phyloP scores from a whole-genome alignment of 2,113 vertebrate species.

The Eublepharis macularius region DNA sequence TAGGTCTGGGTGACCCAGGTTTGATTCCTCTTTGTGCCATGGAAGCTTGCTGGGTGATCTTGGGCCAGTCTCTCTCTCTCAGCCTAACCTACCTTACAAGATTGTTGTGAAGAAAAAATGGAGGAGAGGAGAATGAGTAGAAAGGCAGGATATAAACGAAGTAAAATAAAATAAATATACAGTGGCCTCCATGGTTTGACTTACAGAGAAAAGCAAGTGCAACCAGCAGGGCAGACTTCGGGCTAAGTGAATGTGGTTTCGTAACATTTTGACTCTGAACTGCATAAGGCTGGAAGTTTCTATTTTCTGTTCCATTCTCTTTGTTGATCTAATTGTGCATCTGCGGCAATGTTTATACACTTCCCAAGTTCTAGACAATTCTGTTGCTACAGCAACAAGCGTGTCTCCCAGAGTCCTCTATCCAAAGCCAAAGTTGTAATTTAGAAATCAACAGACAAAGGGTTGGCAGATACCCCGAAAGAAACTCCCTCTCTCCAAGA shows the following conservation, averaged over 20 bases:
- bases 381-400: conserved; percentile 78
- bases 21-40: too few species aligned
- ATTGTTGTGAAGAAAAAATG: too few species aligned
- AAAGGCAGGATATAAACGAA: too few species aligned
- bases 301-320: conserved; percentile 76
- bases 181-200: background rate
- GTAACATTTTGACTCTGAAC: conserved; percentile 56
- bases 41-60: too few species aligned
- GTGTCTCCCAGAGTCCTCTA: conserved; percentile 59
- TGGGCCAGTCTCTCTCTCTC: too few species aligned
- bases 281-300: conserved; percentile 69
- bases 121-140: too few species aligned
- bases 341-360: conserved; percentile 78
- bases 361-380: conserved; percentile 77
- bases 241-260: background rate
- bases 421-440: conserved; percentile 76
- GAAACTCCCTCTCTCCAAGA: conserved; percentile 48
- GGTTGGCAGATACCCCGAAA: conserved; percentile 62
- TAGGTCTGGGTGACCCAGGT: too few species aligned
- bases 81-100: too few species aligned
- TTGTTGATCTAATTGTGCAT: conserved; percentile 74
- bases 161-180: too few species aligned
- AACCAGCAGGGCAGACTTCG: background rate
- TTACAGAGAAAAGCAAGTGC: background rate
- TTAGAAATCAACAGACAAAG: conserved; percentile 75